Evolutionary conservation across 2,888 invertebrate species (phyloP), one percentile per base, ranked within the genome.

Genomic region (Penaeus monodon): DNA sequence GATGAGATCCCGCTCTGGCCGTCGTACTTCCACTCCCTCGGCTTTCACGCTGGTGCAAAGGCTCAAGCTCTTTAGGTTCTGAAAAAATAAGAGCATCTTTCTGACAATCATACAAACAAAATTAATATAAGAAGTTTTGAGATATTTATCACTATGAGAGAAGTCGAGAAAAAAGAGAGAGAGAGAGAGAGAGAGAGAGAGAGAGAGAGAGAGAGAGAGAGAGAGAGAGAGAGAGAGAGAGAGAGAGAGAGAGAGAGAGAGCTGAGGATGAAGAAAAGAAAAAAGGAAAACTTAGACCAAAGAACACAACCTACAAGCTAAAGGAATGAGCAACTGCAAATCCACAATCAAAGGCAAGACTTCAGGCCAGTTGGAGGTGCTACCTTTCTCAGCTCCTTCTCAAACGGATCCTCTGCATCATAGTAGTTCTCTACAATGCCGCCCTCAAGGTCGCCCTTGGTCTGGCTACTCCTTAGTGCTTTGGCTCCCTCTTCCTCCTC

Each of bases 371-470:
- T 10, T 44, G 27, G 12, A 79, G 63, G 68, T 33, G 2, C 22
- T 63, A 83, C 85, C 79, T 70, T 44, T 73, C 44, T 65, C 17
- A 76, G 49, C 14, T 84, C 77, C 29, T 65, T 38, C 38, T 76
- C 78, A 10, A 66, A 49, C n/a, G 86, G 78, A 79, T 86, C 86
- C 70, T 86, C 86, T 29, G 86, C 82, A 82, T 86, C 86, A 64
- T 81, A 86, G 49, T 86, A 86, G n/a, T 86, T 81, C 64, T 86
- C 86, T 33, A 86, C 73, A 82, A 86, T 86, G 57, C 86, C 86
- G 38, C 82, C 77, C n/a, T 86, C 81, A n/a, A 76, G 65, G 81
- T 57, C 57, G 17, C 57, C 57, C 17, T 57, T 57, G 57, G 17
- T 20, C 57, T 57, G 57, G 57, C 57, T 57, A 57, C 17, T 20